A percentile compares a stretch with the other conserved stretches of the same genome.
phyloP scores from a whole-genome alignment of 2,888 invertebrate genomes.

The Leptinotarsa rubiginosa region DNA sequence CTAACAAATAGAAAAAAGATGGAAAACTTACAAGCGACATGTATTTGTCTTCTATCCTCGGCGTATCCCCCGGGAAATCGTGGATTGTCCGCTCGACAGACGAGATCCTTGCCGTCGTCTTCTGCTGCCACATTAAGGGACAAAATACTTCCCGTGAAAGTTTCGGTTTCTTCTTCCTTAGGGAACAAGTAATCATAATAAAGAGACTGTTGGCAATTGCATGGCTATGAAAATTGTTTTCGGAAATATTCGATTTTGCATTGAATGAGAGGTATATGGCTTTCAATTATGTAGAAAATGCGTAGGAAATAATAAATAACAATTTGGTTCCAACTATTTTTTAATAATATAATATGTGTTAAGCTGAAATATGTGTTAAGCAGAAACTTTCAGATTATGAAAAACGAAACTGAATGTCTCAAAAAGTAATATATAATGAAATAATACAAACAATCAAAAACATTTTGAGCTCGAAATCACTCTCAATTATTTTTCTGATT shows the following conservation, averaged over 20 bases:
- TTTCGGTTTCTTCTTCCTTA: slow-evolving; percentile 73
- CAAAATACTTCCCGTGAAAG: slow-evolving; percentile 80
- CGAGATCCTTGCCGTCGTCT: slow-evolving; percentile 85
- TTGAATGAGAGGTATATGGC: neutral
- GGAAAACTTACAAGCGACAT: slow-evolving; percentile 83
- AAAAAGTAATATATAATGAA: no score
- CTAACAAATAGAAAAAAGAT: slow-evolving; percentile 11
- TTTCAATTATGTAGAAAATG: no score
- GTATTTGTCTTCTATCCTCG: slow-evolving; percentile 81
- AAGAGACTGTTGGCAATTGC: neutral
- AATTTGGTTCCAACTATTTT: no score
- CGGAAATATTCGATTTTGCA: neutral
- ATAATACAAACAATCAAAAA: no score
- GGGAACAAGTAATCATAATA: slow-evolving; percentile 36
- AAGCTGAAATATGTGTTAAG: no score
- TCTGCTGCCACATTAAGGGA: slow-evolving; percentile 80
- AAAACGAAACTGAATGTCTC: no score
- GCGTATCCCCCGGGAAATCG: slow-evolving; percentile 85
- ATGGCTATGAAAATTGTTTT: neutral
- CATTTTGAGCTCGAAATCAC: no score
- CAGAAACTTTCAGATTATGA: no score
- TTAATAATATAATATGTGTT: no score
- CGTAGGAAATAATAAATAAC: no score
- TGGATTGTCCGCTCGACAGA: slow-evolving; percentile 88
- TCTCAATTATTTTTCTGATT: no score